These are phyloP conservation scores for Synodontis membranacea DNA, from an alignment of 2,113 vertebrate genomes.

Conservation along the genomic window DNA sequence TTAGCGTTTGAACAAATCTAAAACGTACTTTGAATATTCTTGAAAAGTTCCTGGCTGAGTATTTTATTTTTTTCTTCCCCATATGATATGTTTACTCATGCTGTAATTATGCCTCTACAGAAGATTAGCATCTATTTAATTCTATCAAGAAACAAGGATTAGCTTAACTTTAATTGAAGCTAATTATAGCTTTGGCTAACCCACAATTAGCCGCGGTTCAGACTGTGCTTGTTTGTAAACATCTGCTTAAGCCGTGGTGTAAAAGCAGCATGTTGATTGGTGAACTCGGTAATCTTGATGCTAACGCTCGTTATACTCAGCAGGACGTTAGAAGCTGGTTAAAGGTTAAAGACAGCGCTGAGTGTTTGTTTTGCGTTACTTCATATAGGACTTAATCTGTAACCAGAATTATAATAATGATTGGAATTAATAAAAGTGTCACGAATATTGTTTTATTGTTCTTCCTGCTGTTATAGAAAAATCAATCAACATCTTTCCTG, in stretches of 20 bases:
- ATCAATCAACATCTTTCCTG: not conserved
- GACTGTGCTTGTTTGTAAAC: not conserved
- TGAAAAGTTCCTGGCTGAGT: not conserved
- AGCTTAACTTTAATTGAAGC: slow-evolving; percentile 2
- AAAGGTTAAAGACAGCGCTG: not conserved
- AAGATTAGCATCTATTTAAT: slow-evolving; percentile 36
- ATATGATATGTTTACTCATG: not conserved
- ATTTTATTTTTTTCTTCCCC: not conserved
- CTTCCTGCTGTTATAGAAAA: not conserved
- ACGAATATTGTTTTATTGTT: not conserved
- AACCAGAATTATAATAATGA: not conserved
- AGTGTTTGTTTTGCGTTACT: not conserved
- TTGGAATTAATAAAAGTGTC: not conserved
- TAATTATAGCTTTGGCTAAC: slow-evolving; percentile 1
- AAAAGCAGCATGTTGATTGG: not conserved
- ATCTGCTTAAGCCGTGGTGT: not conserved
- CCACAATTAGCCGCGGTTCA: not conserved
- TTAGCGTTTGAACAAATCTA: not conserved
- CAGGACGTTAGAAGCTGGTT: not conserved
- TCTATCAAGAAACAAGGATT: slow-evolving; percentile 22
- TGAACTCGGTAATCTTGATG: not conserved
- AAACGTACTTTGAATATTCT: not conserved
- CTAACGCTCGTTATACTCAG: not conserved
- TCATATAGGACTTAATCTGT: not conserved
- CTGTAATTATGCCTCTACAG: not conserved